These are phyloP conservation scores for Mantis religiosa DNA, from an alignment of 2,888 invertebrate species.

Conservation along the genomic window DNA sequence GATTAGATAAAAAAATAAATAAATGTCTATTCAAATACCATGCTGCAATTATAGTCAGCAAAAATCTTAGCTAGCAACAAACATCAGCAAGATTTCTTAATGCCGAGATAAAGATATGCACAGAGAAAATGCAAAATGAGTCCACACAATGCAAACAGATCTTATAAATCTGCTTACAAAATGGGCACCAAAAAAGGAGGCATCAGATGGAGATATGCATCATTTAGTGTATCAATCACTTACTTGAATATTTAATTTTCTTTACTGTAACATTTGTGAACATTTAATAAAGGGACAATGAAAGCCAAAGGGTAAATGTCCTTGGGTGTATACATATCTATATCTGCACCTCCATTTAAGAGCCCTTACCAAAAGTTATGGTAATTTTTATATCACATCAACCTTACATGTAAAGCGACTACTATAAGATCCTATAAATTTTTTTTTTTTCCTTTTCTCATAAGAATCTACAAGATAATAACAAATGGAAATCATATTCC, in stretches of 20 bases:
- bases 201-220: not conserved
- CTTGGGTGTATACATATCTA: not conserved
- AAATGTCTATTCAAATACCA: not conserved
- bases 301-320: not conserved
- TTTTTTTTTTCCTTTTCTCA: conserved; percentile 21
- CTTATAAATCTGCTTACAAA: conserved; percentile 30
- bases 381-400: conserved; percentile 47
- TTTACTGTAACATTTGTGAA: not conserved
- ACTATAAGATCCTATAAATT: conserved; percentile 35
- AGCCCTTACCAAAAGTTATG: conserved; percentile 16
- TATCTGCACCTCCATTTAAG: not conserved
- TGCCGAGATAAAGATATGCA: not conserved
- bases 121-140: not conserved
- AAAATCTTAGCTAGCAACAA: not conserved
- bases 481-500: conserved; percentile 26
- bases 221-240: not conserved
- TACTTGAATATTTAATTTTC: not conserved
- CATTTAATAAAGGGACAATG: too few relatives aligned
- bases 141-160: conserved; percentile 28
- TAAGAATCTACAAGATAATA: conserved; percentile 26
- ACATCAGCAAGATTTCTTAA: not conserved
- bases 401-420: conserved; percentile 50
- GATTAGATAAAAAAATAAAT: not conserved
- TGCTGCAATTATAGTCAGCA: not conserved
- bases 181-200: conserved; percentile 15